Evolutionary conservation across 2,888 invertebrate species (phyloP), one percentile per base, ranked within the genome.

Genomic region (Carpatolechia fugitivella): DNA sequence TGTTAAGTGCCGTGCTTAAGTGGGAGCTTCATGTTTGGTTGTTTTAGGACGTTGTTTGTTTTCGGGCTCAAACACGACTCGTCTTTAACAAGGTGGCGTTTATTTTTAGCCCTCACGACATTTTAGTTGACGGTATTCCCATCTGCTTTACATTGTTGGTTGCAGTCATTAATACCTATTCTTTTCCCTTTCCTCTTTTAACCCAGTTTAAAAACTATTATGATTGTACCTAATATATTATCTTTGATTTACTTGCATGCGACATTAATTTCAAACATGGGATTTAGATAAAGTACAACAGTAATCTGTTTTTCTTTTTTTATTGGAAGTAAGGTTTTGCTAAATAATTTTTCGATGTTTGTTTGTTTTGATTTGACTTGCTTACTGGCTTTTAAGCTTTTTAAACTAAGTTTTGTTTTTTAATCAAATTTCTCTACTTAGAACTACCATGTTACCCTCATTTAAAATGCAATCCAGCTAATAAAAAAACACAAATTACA

Each of bases 41-140:
- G 85, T 88, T 87, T 86, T 86, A 85, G 85, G 84, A 72, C 73
- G 68, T 63, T 83, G 80, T 87, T 88, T 87, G 82, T 74, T 76
- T 79, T 79, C 70, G 70, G 73, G 71, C 78, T 81, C 78, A 73
- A 76, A 82, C 86, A 84, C 80, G 82, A 78, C 70, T 78, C 74
- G 73, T 74, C 74, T 76, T 72, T 85, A 83, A 86, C 83, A 85
- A 86, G 84, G 65, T 76, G 63, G 59, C 61, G 78, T 82, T 86
- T 85, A 80, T 83, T 84, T 84, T 69, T 67, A 60, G 64, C 62
- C 63, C 31, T 35, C 52, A 52, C 52, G 52, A 52, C 52, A 52
- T 36, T 50, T 36, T 24, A n/a, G 50, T 50, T 50, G 50, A 50
- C 50, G 50, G 16, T 50, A 36, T 50, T 50, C 36, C 31, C 50